Base-by-base conservation (phyloP, 2,888 invertebrate genomes). In the Galeopsomyia nigrocyanea region DNA sequence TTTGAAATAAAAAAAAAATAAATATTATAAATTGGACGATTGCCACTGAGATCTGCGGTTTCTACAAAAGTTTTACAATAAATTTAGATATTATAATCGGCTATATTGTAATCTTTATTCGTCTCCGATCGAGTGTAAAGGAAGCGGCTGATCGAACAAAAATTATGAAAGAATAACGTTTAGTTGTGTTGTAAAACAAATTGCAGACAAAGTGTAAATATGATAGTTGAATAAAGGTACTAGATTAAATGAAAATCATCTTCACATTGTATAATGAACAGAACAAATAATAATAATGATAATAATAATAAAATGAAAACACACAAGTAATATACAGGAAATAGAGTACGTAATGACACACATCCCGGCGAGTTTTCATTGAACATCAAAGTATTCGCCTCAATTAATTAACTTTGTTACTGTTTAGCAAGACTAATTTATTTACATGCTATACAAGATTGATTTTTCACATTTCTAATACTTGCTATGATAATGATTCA, bases 201-300 rank as follows among this genome's bases (percentile, higher is more conserved):
- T 71, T 80, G 73, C 75, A 73, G 75, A 69, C 70, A 67, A 78
- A 81, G 79, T 84, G 84, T 84, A 83, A 79, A 83, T 84, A 84
- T 81, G 80, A 68, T 80, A 79, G 82, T 79, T 80, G 77, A 79
- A 82, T 78, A 80, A 83, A 81, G 82, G 82, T 85, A 84, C 84
- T 83, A 83, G 82, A 81, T 81, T 82, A 78, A 80, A 71, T 65
- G 53, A 31, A 73, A 73, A 58, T 69, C 65, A 74, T 74, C 47
- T 58, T 71, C 57, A 63, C 60, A 63, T 74, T 71, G 19, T 72
- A 71, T 69, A 57, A 66, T 68, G 71, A 50, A 13, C 50, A 55
- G 57, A 49, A 46, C 1, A 26, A 53, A 13, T 49, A 64, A 16
- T 58, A 26, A 26, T 50, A 14, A 60, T 39, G 16, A 70, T 26